phyloP scores from a whole-genome alignment of 2,888 invertebrate species.

The Nebria salina region DNA sequence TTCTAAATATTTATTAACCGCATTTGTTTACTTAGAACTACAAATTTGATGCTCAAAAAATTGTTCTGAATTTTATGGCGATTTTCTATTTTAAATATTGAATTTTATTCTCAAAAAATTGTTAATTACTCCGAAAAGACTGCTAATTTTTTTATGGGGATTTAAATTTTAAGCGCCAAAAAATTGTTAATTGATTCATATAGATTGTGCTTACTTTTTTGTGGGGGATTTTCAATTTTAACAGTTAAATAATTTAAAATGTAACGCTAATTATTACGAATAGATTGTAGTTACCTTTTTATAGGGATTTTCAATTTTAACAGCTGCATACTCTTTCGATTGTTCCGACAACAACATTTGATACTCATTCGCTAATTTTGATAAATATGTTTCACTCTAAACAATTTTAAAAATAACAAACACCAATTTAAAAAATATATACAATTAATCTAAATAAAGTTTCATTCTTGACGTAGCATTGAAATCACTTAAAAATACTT shows the following conservation, averaged over 20 bases:
- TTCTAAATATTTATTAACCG: conserved; percentile 61
- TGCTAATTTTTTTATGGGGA: too few species aligned
- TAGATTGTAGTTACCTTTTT: conserved; percentile 65
- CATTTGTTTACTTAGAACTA: neutral
- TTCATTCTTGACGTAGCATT: conserved; percentile 12
- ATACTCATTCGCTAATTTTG: conserved; percentile 69
- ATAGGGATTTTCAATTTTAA: conserved; percentile 66
- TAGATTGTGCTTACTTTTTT: too few species aligned
- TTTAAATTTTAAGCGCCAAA: too few species aligned
- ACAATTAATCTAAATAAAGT: neutral
- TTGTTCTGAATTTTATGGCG: too few species aligned
- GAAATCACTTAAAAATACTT: conserved; percentile 17
- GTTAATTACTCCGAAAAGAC: too few species aligned
- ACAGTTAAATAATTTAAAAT: too few species aligned
- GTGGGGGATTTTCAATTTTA: too few species aligned
- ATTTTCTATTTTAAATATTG: too few species aligned
- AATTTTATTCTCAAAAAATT: too few species aligned
- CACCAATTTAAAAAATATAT: neutral
- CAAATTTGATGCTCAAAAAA: neutral
- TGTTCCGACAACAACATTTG: conserved; percentile 70
- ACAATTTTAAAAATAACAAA: conserved; percentile 5
- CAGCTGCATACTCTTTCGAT: conserved; percentile 62
- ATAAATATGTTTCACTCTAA: conserved; percentile 67
- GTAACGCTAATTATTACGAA: neutral
- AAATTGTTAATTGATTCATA: too few species aligned